Evolutionary conservation across 2,888 invertebrate genomes (phyloP).

Genomic region (Protodeltote pygarga): DNA sequence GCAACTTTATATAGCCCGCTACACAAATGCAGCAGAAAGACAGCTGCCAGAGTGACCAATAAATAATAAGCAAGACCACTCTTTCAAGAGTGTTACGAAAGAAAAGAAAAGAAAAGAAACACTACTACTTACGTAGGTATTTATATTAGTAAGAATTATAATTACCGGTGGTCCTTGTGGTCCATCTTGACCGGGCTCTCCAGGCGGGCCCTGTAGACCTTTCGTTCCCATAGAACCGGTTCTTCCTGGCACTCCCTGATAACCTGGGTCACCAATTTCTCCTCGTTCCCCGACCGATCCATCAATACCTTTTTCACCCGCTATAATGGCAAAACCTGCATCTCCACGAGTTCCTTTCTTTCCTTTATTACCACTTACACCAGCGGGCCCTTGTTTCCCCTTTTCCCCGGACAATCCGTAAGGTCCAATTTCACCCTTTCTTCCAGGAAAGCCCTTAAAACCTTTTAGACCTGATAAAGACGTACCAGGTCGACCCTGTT

Average conservation of each 20-base stretch:
- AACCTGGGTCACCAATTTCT: constrained; percentile 86
- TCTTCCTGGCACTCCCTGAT: constrained; percentile 83
- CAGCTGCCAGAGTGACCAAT: no score
- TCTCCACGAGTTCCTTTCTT: constrained; percentile 83
- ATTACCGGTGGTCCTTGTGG: constrained; percentile 86
- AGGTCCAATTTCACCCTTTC: constrained; percentile 88
- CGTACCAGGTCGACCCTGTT: constrained; percentile 72
- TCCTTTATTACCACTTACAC: constrained; percentile 88
- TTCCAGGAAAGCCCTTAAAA: constrained; percentile 89
- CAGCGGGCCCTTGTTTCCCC: constrained; percentile 86
- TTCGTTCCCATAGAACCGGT: constrained; percentile 80
- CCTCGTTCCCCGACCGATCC: constrained; percentile 83
- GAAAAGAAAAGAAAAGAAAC: background rate
- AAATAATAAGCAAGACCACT: no score
- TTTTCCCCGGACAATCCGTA: constrained; percentile 87
- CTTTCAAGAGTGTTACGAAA: no score
- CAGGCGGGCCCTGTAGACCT: constrained; percentile 77
- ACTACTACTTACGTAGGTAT: no score
- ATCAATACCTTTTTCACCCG: constrained; percentile 69
- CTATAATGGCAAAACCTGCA: constrained; percentile 78
- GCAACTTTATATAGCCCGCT: no score
- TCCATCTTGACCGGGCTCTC: constrained; percentile 87
- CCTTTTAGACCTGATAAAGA: constrained; percentile 80
- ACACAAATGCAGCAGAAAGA: no score
- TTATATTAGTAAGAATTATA: background rate